phyloP scores from a whole-genome alignment of 2,888 invertebrate genomes.

The Drosophila yooni region DNA sequence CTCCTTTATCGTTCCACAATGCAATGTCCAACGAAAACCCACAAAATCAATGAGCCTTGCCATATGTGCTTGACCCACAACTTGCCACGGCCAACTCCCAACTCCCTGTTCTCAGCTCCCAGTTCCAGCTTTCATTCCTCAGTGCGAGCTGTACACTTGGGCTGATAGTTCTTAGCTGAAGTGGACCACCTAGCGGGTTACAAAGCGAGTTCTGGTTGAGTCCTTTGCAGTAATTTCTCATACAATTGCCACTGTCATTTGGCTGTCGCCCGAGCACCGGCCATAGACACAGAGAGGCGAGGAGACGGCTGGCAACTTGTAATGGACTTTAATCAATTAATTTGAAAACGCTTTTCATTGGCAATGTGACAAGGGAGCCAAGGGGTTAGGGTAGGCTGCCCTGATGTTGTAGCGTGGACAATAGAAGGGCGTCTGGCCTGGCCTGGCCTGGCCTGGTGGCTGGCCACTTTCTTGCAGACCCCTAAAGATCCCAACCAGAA shows the following conservation, averaged over 20 bases:
- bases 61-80: slow-evolving; percentile 45
- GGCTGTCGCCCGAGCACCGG: slow-evolving; percentile 41
- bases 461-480: slow-evolving; percentile 55
- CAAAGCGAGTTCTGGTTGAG: slow-evolving; percentile 39
- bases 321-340: slow-evolving; percentile 82
- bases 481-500: slow-evolving; percentile 20
- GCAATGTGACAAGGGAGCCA: slow-evolving; percentile 33
- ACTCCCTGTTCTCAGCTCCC: neutral
- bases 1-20: neutral
- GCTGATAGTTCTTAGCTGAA: slow-evolving; percentile 38
- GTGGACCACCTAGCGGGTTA: slow-evolving; percentile 48
- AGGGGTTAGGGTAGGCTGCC: neutral
- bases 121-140: neutral
- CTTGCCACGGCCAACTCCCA: neutral
- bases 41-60: slow-evolving; percentile 62
- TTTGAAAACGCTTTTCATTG: slow-evolving; percentile 79
- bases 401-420: slow-evolving; percentile 19
- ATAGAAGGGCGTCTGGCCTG: slow-evolving; percentile 45
- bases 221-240: slow-evolving; percentile 72
- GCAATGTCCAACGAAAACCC: slow-evolving; percentile 5
- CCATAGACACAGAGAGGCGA: neutral
- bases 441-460: slow-evolving; percentile 3
- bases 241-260: slow-evolving; percentile 79
- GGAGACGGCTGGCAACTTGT: slow-evolving; percentile 65
- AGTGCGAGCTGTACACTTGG: neutral